Conservation (phyloP, 2,888 invertebrate genomes). For the Chaitophorus viminalis region DNA sequence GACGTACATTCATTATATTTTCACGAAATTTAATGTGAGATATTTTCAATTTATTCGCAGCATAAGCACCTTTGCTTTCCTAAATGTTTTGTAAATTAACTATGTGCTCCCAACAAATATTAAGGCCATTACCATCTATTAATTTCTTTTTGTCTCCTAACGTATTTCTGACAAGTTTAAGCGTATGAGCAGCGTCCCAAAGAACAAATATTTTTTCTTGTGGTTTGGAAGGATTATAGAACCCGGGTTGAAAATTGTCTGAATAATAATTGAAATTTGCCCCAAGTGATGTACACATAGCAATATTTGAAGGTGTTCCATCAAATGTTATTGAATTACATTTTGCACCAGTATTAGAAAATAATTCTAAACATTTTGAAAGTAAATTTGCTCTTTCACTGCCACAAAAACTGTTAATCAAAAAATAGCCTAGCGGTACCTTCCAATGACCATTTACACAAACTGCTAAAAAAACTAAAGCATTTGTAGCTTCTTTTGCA, state of each 20-base stretch:
- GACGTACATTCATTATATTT: conserved; percentile 62
- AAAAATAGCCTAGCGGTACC: conserved; percentile 59
- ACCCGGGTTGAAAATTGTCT: conserved; percentile 44
- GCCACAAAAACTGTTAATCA: not conserved
- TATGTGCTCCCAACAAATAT: conserved; percentile 63
- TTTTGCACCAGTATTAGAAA: conserved; percentile 50
- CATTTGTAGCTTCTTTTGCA: conserved; percentile 2
- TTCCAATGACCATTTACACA: conserved; percentile 58
- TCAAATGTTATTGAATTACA: conserved; percentile 62
- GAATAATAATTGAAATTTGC: conserved; percentile 42
- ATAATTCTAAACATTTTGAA: conserved; percentile 15
- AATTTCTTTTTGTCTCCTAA: not conserved
- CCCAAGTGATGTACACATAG: conserved; percentile 54
- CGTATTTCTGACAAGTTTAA: not conserved
- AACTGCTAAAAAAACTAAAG: too few relatives aligned
- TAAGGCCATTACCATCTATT: conserved; percentile 3
- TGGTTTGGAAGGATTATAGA: conserved; percentile 58
- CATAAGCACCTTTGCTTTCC: conserved; percentile 54
- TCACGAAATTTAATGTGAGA: conserved; percentile 59
- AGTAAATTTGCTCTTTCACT: conserved; percentile 33
- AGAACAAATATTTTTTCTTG: conserved; percentile 63
- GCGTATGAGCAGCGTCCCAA: conserved; percentile 63
- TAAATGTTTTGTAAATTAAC: conserved; percentile 62
- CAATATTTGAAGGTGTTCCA: conserved; percentile 57
- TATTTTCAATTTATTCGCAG: conserved; percentile 63